Percentiles rank a stretch among this genome's conserved stretches.
Evolutionary conservation across 2,888 invertebrate genomes (phyloP).

Genomic region (Gerosis bhagava): DNA sequence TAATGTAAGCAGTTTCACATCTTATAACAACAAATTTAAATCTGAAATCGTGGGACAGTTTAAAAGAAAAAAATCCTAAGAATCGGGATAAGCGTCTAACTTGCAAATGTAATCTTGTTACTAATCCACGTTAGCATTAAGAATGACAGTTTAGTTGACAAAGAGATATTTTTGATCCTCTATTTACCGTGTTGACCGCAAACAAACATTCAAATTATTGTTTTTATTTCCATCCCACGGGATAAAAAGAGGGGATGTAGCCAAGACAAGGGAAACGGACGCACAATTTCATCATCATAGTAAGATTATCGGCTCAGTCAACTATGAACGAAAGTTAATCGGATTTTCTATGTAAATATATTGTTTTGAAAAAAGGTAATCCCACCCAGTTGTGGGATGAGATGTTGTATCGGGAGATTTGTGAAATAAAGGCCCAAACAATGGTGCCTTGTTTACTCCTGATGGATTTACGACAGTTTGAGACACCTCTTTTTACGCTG

Average conservation of each 20-base stretch:
- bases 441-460: conserved; percentile 45
- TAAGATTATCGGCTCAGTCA: conserved; percentile 45
- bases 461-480: conserved; percentile 53
- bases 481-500: conserved; percentile 42
- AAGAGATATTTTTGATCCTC: conserved; percentile 41
- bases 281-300: conserved; percentile 46
- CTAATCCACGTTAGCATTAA: conserved; percentile 41
- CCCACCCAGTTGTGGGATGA: conserved; percentile 51
- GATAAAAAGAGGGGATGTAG: conserved; percentile 48
- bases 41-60: not conserved
- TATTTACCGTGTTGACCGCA: conserved; percentile 47
- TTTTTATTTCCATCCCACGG: conserved; percentile 46
- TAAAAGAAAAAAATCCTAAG: no score
- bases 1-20: no score
- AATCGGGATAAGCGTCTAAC: conserved; percentile 15
- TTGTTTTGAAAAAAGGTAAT: conserved; percentile 55
- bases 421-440: conserved; percentile 39
- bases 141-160: conserved; percentile 41
- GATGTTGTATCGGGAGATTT: conserved; percentile 38
- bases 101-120: conserved; percentile 47
- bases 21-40: not conserved
- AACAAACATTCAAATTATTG: conserved; percentile 49
- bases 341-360: conserved; percentile 67
- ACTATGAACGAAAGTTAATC: conserved; percentile 57
- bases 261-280: conserved; percentile 48